A percentile compares a stretch with the other conserved stretches of the same genome.
Conservation (phyloP, 2,797 vertebrate genomes). For the Poecile montanus region DNA sequence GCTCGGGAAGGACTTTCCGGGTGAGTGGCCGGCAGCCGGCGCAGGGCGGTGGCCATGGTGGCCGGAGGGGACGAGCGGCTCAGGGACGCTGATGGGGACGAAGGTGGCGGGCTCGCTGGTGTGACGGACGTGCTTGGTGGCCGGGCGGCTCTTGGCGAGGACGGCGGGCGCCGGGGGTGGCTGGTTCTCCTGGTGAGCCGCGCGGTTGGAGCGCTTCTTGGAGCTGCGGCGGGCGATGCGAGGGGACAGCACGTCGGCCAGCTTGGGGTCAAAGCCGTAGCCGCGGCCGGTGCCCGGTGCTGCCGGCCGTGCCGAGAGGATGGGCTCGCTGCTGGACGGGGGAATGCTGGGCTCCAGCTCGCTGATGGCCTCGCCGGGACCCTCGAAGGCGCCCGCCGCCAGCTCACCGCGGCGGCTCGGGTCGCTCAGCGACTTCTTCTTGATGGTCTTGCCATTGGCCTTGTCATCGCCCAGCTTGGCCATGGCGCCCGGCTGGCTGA, state of each 20-base stretch:
- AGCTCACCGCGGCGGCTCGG: conserved; percentile 91
- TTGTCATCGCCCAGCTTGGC: conserved; percentile 89
- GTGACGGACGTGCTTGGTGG: conserved; percentile 88
- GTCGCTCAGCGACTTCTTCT: conserved; percentile 97
- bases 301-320: conserved; percentile 85
- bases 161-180: not conserved
- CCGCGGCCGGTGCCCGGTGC: not conserved
- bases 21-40: conserved; percentile 56
- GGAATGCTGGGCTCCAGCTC: conserved; percentile 88
- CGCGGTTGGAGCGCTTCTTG: conserved; percentile 86
- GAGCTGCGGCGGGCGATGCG: conserved; percentile 76
- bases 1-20: conserved; percentile 63
- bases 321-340: conserved; percentile 94
- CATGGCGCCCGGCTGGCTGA: conserved; percentile 90
- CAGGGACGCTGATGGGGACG: conserved; percentile 82
- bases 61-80: conserved; percentile 65
- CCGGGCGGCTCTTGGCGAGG: conserved; percentile 15
- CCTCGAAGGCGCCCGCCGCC: conserved; percentile 72
- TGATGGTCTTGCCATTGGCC: conserved; percentile 87
- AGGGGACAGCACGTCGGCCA: conserved; percentile 76
- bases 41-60: conserved; percentile 22
- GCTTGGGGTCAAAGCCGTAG: conserved; percentile 61
- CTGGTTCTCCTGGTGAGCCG: conserved; percentile 79
- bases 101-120: conserved; percentile 89
- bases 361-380: conserved; percentile 84